Percentiles rank a stretch among this genome's conserved stretches.
Evolutionary conservation across 1,140 invertebrate species (phyloP).

Genomic region (Conus ventricosus): DNA sequence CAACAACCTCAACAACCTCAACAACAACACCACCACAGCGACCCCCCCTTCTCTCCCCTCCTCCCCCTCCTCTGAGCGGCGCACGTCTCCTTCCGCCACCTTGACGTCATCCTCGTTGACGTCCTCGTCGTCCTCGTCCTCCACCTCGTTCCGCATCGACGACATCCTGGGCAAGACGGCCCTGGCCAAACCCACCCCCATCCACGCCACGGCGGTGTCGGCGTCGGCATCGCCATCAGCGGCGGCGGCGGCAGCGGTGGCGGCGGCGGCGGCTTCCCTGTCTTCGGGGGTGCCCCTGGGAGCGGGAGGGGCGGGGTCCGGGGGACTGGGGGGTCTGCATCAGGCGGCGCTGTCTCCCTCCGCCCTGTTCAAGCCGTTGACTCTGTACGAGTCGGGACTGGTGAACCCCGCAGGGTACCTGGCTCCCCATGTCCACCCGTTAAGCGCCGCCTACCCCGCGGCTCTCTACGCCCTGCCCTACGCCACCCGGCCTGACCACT

Average conservation of each 20-base stretch:
- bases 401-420: constrained; percentile 30
- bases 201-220: constrained; percentile 4
- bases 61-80: neutral
- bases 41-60: neutral
- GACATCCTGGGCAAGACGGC: constrained; percentile 27
- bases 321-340: neutral
- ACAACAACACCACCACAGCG: neutral
- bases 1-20: neutral
- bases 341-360: neutral
- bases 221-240: constrained; percentile 2
- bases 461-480: constrained; percentile 27
- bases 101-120: neutral
- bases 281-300: neutral
- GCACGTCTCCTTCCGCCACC: neutral
- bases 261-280: constrained; percentile 13
- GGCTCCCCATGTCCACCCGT: constrained; percentile 3
- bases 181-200: constrained; percentile 24
- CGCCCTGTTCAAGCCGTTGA: constrained; percentile 30
- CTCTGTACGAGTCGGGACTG: constrained; percentile 24
- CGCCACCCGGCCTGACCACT: constrained; percentile 21
- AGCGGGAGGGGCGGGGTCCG: neutral
- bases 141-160: constrained; percentile 32
- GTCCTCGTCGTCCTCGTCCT: neutral
- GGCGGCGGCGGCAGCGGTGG: constrained; percentile 27
- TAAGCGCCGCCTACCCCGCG: neutral